Percentiles rank a stretch among this genome's conserved stretches.
Conservation (phyloP, 1,140 invertebrate genomes). For the Drosophila hydei region DNA sequence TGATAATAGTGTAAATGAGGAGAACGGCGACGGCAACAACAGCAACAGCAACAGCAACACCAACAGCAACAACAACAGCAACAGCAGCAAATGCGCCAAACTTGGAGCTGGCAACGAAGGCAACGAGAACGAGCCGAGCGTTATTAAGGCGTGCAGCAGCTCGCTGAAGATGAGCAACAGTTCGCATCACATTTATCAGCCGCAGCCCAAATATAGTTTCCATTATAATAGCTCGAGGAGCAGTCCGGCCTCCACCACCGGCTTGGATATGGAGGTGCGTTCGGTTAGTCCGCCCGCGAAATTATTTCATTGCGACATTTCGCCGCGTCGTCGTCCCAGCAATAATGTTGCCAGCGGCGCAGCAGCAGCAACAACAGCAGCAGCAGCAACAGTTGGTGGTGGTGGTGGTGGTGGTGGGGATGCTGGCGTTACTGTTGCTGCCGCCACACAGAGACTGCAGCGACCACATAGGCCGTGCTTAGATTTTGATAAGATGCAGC, state of each 20-base stretch:
- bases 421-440: constrained; percentile 47
- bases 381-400: constrained; percentile 6
- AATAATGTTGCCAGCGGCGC: constrained; percentile 55
- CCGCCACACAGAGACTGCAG: constrained; percentile 86
- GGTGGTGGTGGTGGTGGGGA: constrained; percentile 30
- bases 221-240: constrained; percentile 80
- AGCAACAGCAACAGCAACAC: constrained; percentile 9
- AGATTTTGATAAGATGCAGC: constrained; percentile 98
- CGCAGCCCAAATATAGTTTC: constrained; percentile 83
- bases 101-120: constrained; percentile 26
- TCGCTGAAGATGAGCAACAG: constrained; percentile 82
- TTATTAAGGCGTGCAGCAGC: constrained; percentile 74
- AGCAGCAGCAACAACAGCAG: constrained; percentile 5
- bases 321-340: constrained; percentile 87
- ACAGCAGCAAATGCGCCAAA: constrained; percentile 57
- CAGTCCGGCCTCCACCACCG: constrained; percentile 83
- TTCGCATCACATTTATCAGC: constrained; percentile 82
- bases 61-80: constrained; percentile 24
- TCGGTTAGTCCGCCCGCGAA: constrained; percentile 90
- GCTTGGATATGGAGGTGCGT: constrained; percentile 84
- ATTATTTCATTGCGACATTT: constrained; percentile 88
- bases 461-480: constrained; percentile 92
- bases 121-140: constrained; percentile 69
- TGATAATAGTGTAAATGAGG: constrained; percentile 84
- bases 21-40: constrained; percentile 64